These are phyloP conservation scores for Cosmorhoe ocellata DNA, from an alignment of 2,888 invertebrate genomes.

Conservation along the genomic window DNA sequence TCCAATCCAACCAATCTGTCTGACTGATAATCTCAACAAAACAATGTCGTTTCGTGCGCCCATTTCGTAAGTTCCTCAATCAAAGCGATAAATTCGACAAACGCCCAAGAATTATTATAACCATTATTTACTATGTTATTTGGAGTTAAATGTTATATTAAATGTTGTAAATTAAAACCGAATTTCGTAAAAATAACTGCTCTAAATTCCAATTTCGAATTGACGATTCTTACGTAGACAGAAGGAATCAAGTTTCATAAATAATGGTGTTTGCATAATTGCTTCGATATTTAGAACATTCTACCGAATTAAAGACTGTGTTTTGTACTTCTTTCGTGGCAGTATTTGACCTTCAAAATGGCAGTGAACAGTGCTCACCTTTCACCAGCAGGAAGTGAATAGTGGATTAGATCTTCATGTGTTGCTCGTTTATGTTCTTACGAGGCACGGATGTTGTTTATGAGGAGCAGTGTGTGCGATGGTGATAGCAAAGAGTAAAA, in stretches of 20 bases:
- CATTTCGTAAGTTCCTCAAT: conserved; percentile 80
- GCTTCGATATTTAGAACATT: conserved; percentile 47
- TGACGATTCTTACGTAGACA: conserved; percentile 64
- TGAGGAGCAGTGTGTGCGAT: conserved; percentile 82
- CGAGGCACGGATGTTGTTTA: conserved; percentile 71
- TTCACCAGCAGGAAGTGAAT: conserved; percentile 76
- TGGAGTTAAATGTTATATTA: conserved; percentile 24
- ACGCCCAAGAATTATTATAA: conserved; percentile 60
- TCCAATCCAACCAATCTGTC: conserved; percentile 81
- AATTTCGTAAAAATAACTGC: conserved; percentile 32
- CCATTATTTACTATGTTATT: conserved; percentile 28
- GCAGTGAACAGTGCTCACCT: conserved; percentile 70
- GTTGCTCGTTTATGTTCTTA: conserved; percentile 57
- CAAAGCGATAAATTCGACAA: conserved; percentile 69
- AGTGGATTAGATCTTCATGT: conserved; percentile 74
- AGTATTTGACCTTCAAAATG: conserved; percentile 60
- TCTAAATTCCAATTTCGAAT: conserved; percentile 52
- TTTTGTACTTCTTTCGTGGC: conserved; percentile 39
- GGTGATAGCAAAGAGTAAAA: conserved; percentile 86
- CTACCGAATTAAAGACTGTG: conserved; percentile 39
- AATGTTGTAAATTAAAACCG: conserved; percentile 5
- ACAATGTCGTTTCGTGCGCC: conserved; percentile 73
- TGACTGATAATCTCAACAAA: too few species aligned
- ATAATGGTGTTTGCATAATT: conserved; percentile 70
- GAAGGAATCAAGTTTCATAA: conserved; percentile 80